A percentile compares a stretch with the other conserved stretches of the same genome.
These are phyloP conservation scores for Peromyscus melanophrys DNA, from an alignment of 2,797 vertebrate genomes.

Conservation along the genomic window DNA sequence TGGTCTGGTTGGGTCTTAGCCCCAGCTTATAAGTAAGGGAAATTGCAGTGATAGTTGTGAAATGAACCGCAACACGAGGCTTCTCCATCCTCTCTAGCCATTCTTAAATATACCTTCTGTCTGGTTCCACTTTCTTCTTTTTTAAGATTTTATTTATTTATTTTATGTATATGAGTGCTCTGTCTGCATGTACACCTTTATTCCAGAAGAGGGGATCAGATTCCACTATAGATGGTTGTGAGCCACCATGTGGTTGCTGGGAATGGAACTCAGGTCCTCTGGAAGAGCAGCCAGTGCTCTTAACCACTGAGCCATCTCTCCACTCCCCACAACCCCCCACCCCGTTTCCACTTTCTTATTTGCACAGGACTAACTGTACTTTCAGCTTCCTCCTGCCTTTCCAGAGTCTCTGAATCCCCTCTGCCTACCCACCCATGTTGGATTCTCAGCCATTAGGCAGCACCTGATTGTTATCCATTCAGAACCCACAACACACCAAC, in stretches of 20 bases:
- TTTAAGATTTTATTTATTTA: neutral
- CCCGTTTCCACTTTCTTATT: neutral
- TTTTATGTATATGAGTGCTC: neutral
- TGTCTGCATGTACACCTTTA: fast-evolving
- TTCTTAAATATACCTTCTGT: neutral
- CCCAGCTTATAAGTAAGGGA: neutral
- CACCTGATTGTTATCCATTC: neutral
- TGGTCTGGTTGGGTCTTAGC: neutral
- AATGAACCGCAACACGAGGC: neutral
- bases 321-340: neutral
- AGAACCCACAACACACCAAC: neutral
- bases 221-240: neutral
- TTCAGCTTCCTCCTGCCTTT: neutral
- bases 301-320: neutral
- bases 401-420: neutral
- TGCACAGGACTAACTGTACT: neutral
- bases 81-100: neutral
- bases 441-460: neutral
- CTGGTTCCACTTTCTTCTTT: neutral
- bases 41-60: neutral
- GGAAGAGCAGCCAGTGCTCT: neutral
- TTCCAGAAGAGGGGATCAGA: neutral
- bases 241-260: neutral
- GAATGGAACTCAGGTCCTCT: neutral
- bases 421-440: neutral